Conservation (phyloP, 1,140 invertebrate genomes). For the Varroa destructor region DNA sequence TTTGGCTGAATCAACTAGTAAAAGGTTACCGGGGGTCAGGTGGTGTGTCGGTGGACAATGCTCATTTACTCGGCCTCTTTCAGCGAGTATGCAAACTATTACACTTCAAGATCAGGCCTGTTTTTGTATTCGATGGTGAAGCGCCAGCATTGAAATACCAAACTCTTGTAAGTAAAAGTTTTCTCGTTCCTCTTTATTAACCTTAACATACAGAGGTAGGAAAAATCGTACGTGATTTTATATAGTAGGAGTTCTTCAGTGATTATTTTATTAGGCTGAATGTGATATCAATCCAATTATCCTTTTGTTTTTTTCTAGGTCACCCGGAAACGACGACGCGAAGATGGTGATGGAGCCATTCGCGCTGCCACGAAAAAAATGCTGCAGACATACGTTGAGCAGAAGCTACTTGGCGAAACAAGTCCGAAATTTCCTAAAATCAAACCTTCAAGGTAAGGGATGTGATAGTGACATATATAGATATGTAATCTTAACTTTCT, state of each 20-base stretch:
- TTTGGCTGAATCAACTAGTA: constrained; percentile 93
- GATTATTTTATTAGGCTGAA: too few relatives aligned
- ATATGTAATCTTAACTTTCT: not conserved
- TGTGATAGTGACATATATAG: not conserved
- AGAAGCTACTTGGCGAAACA: constrained; percentile 4
- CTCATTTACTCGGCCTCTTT: constrained; percentile 82
- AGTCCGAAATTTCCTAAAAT: constrained; percentile 5
- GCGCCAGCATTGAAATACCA: constrained; percentile 77
- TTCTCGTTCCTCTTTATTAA: too few relatives aligned
- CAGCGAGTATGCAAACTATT: constrained; percentile 87
- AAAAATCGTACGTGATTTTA: too few relatives aligned
- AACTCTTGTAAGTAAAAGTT: constrained; percentile 58
- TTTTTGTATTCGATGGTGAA: constrained; percentile 98
- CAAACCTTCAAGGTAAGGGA: not conserved
- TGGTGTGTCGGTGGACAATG: constrained; percentile 65
- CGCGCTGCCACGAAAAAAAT: constrained; percentile 60
- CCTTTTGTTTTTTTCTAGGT: constrained; percentile 45
- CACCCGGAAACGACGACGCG: constrained; percentile 58
- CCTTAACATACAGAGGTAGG: too few relatives aligned
- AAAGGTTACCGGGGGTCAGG: constrained; percentile 81
- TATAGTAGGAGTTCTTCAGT: too few relatives aligned
- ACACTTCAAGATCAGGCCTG: constrained; percentile 85
- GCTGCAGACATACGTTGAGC: constrained; percentile 49
- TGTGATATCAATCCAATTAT: too few relatives aligned
- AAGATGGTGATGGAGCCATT: constrained; percentile 54